Conservation (phyloP, 2,113 vertebrate species). For the Orycteropus afer region DNA sequence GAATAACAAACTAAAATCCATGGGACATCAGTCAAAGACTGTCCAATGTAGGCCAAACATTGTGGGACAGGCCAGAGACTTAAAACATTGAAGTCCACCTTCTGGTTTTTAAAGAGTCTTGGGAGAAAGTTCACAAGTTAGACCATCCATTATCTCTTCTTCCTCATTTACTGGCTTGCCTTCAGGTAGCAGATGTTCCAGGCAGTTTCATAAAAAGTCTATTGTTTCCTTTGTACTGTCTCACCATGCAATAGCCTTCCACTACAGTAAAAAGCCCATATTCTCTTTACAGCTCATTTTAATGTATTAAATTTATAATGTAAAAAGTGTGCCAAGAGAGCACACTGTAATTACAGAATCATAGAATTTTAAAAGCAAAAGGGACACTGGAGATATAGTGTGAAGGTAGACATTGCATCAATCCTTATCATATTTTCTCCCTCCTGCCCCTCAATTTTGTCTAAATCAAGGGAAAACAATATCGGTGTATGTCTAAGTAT, state of each 20-base stretch:
- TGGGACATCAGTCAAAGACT: background rate
- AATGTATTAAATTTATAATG: background rate
- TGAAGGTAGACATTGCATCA: background rate
- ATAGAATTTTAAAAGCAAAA: background rate
- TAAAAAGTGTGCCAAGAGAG: background rate
- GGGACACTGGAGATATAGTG: background rate
- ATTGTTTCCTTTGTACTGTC: background rate
- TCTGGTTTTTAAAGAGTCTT: background rate
- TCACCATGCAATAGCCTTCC: background rate
- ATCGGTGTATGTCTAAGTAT: background rate
- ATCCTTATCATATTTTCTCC: background rate
- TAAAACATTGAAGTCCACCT: background rate
- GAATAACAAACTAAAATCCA: background rate
- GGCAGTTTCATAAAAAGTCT: background rate
- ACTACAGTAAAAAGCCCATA: background rate
- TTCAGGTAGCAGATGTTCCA: background rate
- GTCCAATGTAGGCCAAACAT: background rate
- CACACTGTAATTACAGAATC: background rate
- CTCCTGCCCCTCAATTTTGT: background rate
- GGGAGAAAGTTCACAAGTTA: background rate
- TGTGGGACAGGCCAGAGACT: background rate
- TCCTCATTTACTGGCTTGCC: background rate
- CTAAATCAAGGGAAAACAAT: background rate
- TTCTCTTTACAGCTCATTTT: background rate
- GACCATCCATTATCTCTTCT: background rate